Evolutionary conservation across 2,888 invertebrate genomes (phyloP), one percentile per base, ranked within the genome.

Genomic region (Antheraea yamamai): DNA sequence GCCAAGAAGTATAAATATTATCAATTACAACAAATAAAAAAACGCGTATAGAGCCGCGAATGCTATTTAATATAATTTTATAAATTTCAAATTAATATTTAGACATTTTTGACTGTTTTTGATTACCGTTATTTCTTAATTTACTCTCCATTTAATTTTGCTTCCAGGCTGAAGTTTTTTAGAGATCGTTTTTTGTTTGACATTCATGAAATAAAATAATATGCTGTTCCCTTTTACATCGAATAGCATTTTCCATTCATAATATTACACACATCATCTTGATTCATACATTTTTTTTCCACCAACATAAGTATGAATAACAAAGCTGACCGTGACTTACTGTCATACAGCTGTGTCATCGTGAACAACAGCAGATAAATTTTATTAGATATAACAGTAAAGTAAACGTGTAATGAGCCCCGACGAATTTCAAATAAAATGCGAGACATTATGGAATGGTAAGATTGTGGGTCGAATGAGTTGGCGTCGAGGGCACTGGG

Each of bases 401-500:
- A 83, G 80, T 81, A 82, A 81, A 87, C 85, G 86, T 88, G 88
- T 90, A 90, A 92, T 90, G 89, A 91, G 87, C 83, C 88, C 82
- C 87, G 83, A 85, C 86, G 87, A 89, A 92, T 89, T 82, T 89
- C 89, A 89, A 91, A 91, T 91, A 92, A 93, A 92, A 92, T 90
- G 86, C 88, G 86, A 89, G 87, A 90, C 91, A 92, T 91, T 91
- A 90, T 88, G 88, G 92, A 92, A 91, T 92, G 89, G 90, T 89
- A 87, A 85, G 88, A 88, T 91, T 91, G 93, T 92, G 90, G 92
- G 93, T 92, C 92, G 90, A 79, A 82, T 82, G 82, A 81, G 86
- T 79, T 83, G 81, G 82, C 84, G 87, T 85, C 88, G 92, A 93
- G 94, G 94, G 91, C 93, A 94, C 92, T 94, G 90, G 95, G 94